Conservation (phyloP, 2,797 vertebrate genomes). For the Sylvilagus floridanus region DNA sequence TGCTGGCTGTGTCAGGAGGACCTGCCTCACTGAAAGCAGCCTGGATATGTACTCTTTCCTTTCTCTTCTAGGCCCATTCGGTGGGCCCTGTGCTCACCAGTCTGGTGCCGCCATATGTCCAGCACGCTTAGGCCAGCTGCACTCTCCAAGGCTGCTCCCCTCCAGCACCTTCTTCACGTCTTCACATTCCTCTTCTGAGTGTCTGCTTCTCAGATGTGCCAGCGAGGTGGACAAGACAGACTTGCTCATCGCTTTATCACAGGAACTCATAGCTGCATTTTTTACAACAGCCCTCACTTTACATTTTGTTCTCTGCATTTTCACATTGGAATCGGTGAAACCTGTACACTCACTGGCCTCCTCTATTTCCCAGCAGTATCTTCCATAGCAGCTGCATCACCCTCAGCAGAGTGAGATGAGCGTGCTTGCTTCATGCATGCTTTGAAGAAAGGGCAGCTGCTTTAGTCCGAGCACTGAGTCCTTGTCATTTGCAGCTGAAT, state of each 20-base stretch:
- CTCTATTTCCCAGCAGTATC: background rate
- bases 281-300: background rate
- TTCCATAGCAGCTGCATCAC: background rate
- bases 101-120: background rate
- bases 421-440: background rate
- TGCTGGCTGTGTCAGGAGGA: conserved; percentile 5
- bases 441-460: background rate
- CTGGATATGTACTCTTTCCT: background rate
- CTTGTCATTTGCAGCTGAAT: background rate
- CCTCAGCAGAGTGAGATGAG: background rate
- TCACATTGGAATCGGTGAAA: conserved; percentile 20
- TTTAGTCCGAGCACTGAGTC: background rate
- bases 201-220: background rate
- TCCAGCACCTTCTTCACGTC: background rate
- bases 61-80: background rate
- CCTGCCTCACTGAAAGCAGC: background rate
- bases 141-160: too few relatives aligned
- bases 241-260: background rate
- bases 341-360: background rate
- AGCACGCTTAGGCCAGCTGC: background rate
- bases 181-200: background rate
- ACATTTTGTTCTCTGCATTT: background rate
- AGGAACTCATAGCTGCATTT: background rate
- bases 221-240: background rate
- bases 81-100: background rate